phyloP scores from a whole-genome alignment of 2,888 invertebrate species.

The Melanargia galathea region DNA sequence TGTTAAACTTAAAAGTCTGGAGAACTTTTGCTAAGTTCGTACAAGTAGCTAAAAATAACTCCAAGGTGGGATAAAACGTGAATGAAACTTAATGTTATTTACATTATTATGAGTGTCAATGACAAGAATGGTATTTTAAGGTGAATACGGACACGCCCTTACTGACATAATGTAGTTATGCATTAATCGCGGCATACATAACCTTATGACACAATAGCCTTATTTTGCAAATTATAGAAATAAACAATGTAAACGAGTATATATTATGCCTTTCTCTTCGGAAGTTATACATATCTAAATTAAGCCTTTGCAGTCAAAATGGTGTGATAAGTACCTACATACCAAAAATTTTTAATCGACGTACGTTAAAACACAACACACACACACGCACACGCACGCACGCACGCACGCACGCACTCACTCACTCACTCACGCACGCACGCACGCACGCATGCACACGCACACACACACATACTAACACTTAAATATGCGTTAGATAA shows the following conservation, averaged over 20 bases:
- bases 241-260: not conserved
- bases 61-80: constrained; percentile 18
- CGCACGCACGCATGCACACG: too few species aligned
- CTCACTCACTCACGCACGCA: too few species aligned
- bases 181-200: constrained; percentile 12
- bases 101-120: constrained; percentile 4
- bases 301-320: not conserved
- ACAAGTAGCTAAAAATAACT: not conserved
- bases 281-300: not conserved
- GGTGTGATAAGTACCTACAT: too few species aligned
- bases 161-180: constrained; percentile 9
- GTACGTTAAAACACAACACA: too few species aligned
- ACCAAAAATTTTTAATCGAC: not conserved
- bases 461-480: not conserved
- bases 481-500: not conserved
- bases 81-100: constrained; percentile 14
- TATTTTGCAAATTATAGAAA: constrained; percentile 6
- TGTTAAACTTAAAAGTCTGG: not conserved
- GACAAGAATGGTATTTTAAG: constrained; percentile 11
- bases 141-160: constrained; percentile 10
- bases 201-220: constrained; percentile 16
- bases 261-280: not conserved
- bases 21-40: not conserved
- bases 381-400: too few species aligned
- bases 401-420: too few species aligned